These are phyloP conservation scores for Vulpes ferrilata DNA, from an alignment of 2,113 vertebrate genomes.

Conservation along the genomic window DNA sequence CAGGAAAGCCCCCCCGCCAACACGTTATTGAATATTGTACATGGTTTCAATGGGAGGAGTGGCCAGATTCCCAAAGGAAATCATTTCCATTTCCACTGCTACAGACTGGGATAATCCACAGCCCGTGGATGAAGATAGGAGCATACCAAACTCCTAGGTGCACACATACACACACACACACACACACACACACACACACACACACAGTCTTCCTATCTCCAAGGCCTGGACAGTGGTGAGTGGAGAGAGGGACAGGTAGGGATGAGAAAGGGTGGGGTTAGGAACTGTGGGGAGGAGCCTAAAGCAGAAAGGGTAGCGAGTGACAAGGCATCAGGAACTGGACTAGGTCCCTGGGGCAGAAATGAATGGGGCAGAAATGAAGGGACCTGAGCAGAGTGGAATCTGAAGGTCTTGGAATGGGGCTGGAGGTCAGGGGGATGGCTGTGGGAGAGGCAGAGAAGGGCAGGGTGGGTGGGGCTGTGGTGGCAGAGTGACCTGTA, in stretches of 20 bases:
- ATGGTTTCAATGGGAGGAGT: neutral
- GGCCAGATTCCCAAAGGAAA: neutral
- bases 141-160: neutral
- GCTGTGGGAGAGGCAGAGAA: neutral
- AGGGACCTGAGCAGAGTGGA: neutral
- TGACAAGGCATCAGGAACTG: neutral
- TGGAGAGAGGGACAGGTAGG: conserved; percentile 15
- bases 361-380: neutral
- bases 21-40: neutral
- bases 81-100: neutral
- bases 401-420: neutral
- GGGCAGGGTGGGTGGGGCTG: neutral
- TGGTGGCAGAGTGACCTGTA: neutral
- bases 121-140: rapidly evolving
- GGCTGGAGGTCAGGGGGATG: neutral
- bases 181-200: too few relatives aligned
- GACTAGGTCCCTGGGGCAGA: neutral
- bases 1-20: neutral
- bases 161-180: neutral
- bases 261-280: neutral
- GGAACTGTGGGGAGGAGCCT: neutral
- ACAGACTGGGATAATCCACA: neutral
- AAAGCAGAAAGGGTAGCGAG: neutral
- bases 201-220: neutral
- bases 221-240: neutral